phyloP scores from a whole-genome alignment of 2,888 invertebrate genomes.

The Eurois occulta region DNA sequence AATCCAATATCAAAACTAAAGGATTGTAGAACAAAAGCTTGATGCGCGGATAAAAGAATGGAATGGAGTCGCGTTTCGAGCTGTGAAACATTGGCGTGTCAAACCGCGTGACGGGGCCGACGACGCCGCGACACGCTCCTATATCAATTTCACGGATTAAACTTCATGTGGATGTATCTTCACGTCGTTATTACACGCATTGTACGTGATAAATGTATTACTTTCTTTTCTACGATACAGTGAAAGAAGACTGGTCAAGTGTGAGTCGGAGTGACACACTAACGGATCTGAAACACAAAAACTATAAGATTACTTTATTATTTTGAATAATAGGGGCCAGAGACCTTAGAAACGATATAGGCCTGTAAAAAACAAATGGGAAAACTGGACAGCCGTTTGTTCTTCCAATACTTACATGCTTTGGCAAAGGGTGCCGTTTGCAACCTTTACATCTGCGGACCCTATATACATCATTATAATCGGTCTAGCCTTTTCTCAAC shows the following conservation, averaged over 20 bases:
- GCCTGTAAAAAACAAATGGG: neutral
- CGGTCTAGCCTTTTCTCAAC: too few relatives aligned
- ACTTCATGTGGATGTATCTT: constrained; percentile 61
- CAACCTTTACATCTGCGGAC: neutral
- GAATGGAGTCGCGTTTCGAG: constrained; percentile 70
- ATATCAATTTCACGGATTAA: constrained; percentile 82
- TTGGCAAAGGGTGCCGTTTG: neutral
- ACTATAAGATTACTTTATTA: neutral
- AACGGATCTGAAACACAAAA: neutral
- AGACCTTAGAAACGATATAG: neutral
- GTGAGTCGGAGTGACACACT: neutral
- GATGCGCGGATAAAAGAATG: constrained; percentile 80
- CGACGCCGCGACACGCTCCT: constrained; percentile 69
- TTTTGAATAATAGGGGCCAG: neutral
- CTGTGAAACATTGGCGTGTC: constrained; percentile 84
- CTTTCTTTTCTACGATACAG: neutral
- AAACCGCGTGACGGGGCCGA: constrained; percentile 74
- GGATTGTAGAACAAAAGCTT: constrained; percentile 81
- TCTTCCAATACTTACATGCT: neutral
- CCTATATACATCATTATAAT: neutral
- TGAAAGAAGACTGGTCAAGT: neutral
- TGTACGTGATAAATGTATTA: constrained; percentile 46
- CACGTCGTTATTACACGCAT: constrained; percentile 57
- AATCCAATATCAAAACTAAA: constrained; percentile 80
- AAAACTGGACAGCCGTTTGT: neutral